Conservation (phyloP, 1,140 invertebrate species). For the Micrasema longulum region DNA sequence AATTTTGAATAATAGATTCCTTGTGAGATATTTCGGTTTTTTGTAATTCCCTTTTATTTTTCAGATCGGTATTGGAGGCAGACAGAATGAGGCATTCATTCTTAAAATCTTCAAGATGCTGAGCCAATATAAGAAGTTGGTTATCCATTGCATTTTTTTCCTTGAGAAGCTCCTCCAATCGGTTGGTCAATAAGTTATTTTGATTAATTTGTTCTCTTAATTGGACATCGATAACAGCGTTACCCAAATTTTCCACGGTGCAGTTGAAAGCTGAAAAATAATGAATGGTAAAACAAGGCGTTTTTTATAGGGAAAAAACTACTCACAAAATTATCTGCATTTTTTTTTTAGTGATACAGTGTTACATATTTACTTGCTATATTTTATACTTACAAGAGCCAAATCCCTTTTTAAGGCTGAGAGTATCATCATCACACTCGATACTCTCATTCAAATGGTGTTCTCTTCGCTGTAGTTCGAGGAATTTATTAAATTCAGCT, state of each 20-base stretch:
- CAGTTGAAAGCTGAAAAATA: slow-evolving; percentile 32
- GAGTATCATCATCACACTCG: slow-evolving; percentile 49
- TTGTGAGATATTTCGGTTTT: background rate
- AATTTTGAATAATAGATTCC: background rate
- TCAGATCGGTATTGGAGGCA: slow-evolving; percentile 5
- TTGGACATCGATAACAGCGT: slow-evolving; percentile 40
- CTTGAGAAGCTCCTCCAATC: slow-evolving; percentile 11
- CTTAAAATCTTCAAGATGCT: background rate
- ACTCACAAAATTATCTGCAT: background rate
- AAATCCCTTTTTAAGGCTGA: slow-evolving; percentile 29
- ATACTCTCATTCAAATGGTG: slow-evolving; percentile 42
- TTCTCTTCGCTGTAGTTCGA: slow-evolving; percentile 42
- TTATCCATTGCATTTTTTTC: slow-evolving; percentile 4
- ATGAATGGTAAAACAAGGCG: no score
- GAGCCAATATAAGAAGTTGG: background rate
- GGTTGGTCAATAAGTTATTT: slow-evolving; percentile 20
- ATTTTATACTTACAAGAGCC: slow-evolving; percentile 40
- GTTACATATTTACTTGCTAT: background rate
- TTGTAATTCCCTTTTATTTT: slow-evolving; percentile 2
- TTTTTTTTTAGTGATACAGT: background rate
- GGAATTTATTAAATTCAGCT: slow-evolving; percentile 19
- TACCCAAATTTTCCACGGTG: slow-evolving; percentile 33
- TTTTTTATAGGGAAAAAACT: no score
- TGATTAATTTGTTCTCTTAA: slow-evolving; percentile 33
- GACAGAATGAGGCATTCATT: background rate